Evolutionary conservation across 2,888 invertebrate species (phyloP).

Genomic region (Coelopa pilipes): DNA sequence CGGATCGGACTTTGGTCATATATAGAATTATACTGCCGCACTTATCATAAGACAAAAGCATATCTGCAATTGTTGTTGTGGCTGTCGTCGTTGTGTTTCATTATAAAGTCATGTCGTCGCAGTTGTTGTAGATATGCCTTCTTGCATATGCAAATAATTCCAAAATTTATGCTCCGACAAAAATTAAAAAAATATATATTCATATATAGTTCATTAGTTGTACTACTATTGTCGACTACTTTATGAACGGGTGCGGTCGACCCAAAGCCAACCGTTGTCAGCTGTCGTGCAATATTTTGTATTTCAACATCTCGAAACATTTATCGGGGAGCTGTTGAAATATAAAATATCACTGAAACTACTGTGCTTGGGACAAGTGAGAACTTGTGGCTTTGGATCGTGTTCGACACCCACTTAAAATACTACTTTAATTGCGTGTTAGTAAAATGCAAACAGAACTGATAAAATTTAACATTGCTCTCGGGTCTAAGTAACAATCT

Average conservation of each 20-base stretch:
- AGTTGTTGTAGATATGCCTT: conserved; percentile 46
- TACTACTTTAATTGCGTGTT: too few species aligned
- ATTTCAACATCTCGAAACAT: background rate
- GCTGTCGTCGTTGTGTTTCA: conserved; percentile 9
- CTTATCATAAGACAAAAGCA: conserved; percentile 62
- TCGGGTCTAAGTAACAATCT: too few species aligned
- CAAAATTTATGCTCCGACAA: conserved; percentile 66
- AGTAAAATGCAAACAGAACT: too few species aligned
- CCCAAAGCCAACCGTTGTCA: background rate
- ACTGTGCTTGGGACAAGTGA: too few species aligned
- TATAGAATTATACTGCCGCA: conserved; percentile 58
- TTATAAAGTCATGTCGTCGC: background rate
- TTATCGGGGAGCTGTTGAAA: background rate
- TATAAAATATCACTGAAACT: conserved; percentile 2
- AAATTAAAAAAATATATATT: conserved; percentile 59
- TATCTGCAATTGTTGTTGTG: conserved; percentile 45
- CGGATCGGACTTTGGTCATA: conserved; percentile 24
- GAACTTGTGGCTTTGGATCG: too few species aligned
- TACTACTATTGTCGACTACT: conserved; percentile 6
- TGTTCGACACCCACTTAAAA: too few species aligned
- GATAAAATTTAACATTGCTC: too few species aligned
- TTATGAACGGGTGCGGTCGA: background rate
- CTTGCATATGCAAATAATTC: conserved; percentile 63
- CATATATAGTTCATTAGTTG: too few species aligned
- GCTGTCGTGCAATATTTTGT: background rate